These are phyloP conservation scores for Tupiocoris notatus DNA, from an alignment of 2,888 invertebrate species.

Conservation along the genomic window DNA sequence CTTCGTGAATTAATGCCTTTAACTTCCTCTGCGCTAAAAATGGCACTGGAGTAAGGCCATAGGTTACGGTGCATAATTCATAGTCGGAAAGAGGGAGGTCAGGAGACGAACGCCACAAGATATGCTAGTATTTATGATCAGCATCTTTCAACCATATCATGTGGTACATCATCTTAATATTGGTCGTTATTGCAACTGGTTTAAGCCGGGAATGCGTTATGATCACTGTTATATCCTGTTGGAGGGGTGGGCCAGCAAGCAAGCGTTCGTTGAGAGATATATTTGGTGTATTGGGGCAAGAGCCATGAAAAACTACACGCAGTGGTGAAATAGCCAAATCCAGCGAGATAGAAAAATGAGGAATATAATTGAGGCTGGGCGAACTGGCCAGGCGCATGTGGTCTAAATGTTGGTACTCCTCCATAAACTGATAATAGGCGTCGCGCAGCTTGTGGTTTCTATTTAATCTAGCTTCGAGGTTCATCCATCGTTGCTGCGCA, in stretches of 20 bases:
- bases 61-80: background rate
- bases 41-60: background rate
- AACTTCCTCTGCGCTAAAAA: background rate
- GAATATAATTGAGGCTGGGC: background rate
- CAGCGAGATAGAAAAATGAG: background rate
- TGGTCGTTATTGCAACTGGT: background rate
- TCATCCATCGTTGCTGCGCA: background rate
- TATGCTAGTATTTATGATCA: background rate
- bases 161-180: background rate
- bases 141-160: background rate
- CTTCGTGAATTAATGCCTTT: background rate
- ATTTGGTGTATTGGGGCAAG: background rate
- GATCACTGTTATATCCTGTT: background rate
- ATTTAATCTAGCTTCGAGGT: background rate
- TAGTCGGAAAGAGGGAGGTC: background rate
- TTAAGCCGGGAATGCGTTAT: background rate
- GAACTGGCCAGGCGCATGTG: background rate
- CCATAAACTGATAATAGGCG: background rate
- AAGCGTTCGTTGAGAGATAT: background rate
- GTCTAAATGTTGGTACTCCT: background rate
- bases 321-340: background rate
- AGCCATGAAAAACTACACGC: background rate
- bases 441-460: background rate
- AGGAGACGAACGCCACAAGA: background rate
- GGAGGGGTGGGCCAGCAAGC: background rate